Percentiles rank a stretch among this genome's conserved stretches.
Conservation (phyloP, 2,888 invertebrate species). For the Scaptomyza reducta region DNA sequence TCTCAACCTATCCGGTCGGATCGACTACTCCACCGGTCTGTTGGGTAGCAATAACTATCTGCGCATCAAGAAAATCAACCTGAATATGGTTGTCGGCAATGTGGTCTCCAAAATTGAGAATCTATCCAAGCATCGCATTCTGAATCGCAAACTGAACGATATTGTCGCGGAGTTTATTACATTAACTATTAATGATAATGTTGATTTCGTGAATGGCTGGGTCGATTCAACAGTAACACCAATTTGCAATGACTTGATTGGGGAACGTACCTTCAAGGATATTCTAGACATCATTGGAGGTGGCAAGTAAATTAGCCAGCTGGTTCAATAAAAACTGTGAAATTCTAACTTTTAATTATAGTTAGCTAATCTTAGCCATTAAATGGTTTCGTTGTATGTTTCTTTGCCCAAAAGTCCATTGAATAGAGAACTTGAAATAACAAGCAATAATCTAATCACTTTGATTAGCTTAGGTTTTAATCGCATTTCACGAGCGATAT, state of each 20-base stretch:
- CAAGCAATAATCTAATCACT: constrained; percentile 57
- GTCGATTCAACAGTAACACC: constrained; percentile 63
- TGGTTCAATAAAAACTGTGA: constrained; percentile 5
- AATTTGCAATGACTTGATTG: constrained; percentile 68
- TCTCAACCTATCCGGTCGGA: constrained; percentile 56
- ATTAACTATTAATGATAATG: constrained; percentile 78
- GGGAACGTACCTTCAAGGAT: constrained; percentile 69
- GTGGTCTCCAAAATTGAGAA: constrained; percentile 76
- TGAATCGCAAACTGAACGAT: constrained; percentile 78
- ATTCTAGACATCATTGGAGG: constrained; percentile 62
- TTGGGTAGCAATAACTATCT: constrained; percentile 41
- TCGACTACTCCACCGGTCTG: constrained; percentile 68
- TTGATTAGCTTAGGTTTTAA: constrained; percentile 48
- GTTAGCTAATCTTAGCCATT: constrained; percentile 22
- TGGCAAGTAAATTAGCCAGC: constrained; percentile 23
- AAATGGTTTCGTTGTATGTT: constrained; percentile 26
- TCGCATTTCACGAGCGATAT: constrained; percentile 7
- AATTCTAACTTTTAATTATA: constrained; percentile 13
- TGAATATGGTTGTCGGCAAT: constrained; percentile 64
- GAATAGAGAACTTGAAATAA: constrained; percentile 18
- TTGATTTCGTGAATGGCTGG: constrained; percentile 60
- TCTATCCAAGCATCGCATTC: constrained; percentile 64
- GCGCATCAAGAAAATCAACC: constrained; percentile 64
- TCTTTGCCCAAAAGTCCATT: constrained; percentile 24
- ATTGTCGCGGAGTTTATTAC: constrained; percentile 77